These are phyloP conservation scores for Atherix ibis DNA, from an alignment of 2,888 invertebrate species.

Conservation along the genomic window DNA sequence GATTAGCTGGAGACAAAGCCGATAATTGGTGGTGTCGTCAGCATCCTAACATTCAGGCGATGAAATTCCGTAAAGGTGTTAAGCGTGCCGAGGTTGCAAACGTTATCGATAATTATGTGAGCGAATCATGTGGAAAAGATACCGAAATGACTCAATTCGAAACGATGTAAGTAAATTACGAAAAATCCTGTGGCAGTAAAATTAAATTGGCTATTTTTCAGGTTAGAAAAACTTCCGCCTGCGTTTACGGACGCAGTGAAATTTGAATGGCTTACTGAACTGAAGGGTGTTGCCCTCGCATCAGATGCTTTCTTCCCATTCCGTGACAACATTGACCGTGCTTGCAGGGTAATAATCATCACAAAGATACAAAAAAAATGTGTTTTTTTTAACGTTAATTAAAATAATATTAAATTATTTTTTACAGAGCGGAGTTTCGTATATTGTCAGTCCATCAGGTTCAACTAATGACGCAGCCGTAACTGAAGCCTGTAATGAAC, in stretches of 20 bases:
- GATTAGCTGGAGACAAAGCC: constrained; percentile 93
- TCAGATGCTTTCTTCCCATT: constrained; percentile 99
- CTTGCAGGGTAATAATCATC: constrained; percentile 50
- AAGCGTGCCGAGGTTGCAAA: constrained; percentile 88
- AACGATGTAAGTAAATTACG: constrained; percentile 60
- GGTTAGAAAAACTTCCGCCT: constrained; percentile 43
- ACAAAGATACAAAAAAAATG: neutral
- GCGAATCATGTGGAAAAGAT: constrained; percentile 78
- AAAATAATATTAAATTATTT: constrained; percentile 7
- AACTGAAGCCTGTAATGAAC: constrained; percentile 81
- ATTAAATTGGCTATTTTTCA: too few relatives aligned
- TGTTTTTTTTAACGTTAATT: neutral
- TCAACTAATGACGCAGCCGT: constrained; percentile 87
- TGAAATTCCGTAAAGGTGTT: constrained; percentile 73
- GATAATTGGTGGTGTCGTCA: constrained; percentile 96
- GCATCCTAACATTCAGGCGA: constrained; percentile 67
- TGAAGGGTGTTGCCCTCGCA: constrained; percentile 68
- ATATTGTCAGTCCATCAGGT: constrained; percentile 85
- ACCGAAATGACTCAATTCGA: constrained; percentile 63
- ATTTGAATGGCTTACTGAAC: constrained; percentile 48
- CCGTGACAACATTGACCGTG: constrained; percentile 90
- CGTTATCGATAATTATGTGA: constrained; percentile 88
- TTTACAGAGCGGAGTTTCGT: constrained; percentile 80
- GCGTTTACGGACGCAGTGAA: constrained; percentile 52
- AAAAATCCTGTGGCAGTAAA: too few relatives aligned